These are phyloP conservation scores for Pomacea maculata DNA, from an alignment of 1,140 invertebrate genomes.

Conservation along the genomic window DNA sequence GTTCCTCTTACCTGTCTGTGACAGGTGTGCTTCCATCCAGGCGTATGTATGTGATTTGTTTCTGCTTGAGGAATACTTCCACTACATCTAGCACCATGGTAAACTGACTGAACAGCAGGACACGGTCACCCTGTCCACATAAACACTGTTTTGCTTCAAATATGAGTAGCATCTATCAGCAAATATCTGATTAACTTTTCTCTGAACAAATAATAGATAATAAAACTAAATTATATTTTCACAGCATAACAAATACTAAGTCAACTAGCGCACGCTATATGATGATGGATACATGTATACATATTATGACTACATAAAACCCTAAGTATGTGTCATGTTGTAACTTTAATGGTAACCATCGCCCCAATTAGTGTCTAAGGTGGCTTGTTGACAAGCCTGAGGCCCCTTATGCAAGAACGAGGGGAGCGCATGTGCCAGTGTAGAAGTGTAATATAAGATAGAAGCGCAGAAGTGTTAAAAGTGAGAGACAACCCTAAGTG, in stretches of 20 bases:
- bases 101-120: constrained; percentile 95
- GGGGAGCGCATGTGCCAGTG: no score
- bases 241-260: not conserved
- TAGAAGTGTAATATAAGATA: no score
- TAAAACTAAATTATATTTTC: no score
- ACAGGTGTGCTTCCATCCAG: constrained; percentile 66
- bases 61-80: constrained; percentile 59
- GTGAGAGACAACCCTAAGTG: no score
- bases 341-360: no score
- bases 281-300: not conserved
- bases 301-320: not conserved
- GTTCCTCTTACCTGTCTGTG: constrained; percentile 51
- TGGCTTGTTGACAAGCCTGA: no score
- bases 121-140: constrained; percentile 66
- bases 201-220: no score
- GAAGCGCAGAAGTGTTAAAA: no score
- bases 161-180: not conserved
- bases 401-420: no score
- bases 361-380: no score
- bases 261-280: not conserved
- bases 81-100: constrained; percentile 89
- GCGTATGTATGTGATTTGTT: constrained; percentile 57
- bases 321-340: no score
- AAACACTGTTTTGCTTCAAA: not conserved
- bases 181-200: not conserved